Base-by-base conservation (phyloP, 2,113 vertebrate species). In the Verasper variegatus region DNA sequence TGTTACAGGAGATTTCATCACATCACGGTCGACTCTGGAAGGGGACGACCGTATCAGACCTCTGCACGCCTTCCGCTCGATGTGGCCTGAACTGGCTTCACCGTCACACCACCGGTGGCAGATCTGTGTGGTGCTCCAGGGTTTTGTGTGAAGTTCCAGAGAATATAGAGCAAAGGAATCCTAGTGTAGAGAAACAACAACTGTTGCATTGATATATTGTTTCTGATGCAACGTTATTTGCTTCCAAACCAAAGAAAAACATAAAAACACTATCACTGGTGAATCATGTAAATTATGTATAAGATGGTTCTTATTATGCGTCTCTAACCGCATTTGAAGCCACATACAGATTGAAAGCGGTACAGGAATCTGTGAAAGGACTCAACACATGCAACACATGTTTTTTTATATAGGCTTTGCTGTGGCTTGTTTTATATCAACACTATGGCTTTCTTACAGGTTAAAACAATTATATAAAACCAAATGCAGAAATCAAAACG, bases 1-100 rank as follows among this genome's bases (percentile, higher is more conserved):
- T 72, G 51, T 88, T 86, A 17, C 88, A 78, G 51, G 14, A 72
- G 56, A 82, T 90, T 88, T 82, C 80, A 83, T 90, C 87, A 88
- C 40, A 42, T 78, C 71, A 31, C 20, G 69, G 75, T 63, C 26
- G 69, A 21, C n/a, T 12, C 11, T 10, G n/a, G 51, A 54, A 54
- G 20, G 8, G 20, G 20, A 71, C 45, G 71, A 74, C 69, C 54
- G 45, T 69, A 69, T 88, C 80, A 73, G 18, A 35, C 51, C 51
- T 66, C 49, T 69, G 76, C 56, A 45, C 35, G 27, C 27, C 27
- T 1, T 37, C 9, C 1, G 67, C 71, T 69, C 17, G 1, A 23
- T 47, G 58, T 66, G 71, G 45, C 54, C 61, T 69, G 37, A 71
- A 62, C 59, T 24, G 51, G 59, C 57, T 61, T 54, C 66, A 84